A percentile compares a stretch with the other conserved stretches of the same genome.
Evolutionary conservation across 2,113 vertebrate genomes (phyloP).

Genomic region (Pluvialis apricaria): DNA sequence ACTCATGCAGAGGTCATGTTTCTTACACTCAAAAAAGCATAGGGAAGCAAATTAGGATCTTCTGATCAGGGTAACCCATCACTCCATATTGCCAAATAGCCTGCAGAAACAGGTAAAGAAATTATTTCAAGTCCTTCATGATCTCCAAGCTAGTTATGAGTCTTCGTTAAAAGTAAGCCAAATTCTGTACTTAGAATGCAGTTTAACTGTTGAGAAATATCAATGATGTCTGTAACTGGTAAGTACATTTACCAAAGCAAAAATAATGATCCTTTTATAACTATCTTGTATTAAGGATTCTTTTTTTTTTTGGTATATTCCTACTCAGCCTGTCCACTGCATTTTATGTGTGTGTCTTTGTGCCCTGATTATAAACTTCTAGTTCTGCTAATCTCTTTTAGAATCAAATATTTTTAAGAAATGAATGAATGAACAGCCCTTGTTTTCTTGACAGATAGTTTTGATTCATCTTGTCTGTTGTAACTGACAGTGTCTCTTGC

Average conservation of each 20-base stretch:
- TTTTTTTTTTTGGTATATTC: background rate
- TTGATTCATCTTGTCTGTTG: background rate
- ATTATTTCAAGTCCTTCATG: background rate
- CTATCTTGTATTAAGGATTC: background rate
- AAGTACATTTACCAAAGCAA: background rate
- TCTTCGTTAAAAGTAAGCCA: background rate
- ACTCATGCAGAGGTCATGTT: background rate
- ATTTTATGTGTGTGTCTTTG: background rate
- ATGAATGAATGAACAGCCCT: background rate
- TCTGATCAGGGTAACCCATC: background rate
- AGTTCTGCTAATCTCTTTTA: background rate
- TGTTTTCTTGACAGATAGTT: background rate
- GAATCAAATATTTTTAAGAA: background rate
- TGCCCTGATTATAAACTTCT: background rate
- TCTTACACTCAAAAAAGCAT: background rate
- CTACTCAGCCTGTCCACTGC: background rate
- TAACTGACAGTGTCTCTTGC: background rate
- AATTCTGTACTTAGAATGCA: background rate
- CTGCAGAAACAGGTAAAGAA: background rate
- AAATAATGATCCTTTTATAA: background rate
- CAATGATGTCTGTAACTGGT: background rate
- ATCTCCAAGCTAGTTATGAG: background rate
- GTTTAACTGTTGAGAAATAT: background rate
- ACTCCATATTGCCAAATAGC: background rate
- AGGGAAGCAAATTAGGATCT: background rate